Percentiles rank a stretch among this genome's conserved stretches.
phyloP scores from a whole-genome alignment of 2,888 invertebrate genomes.

The Bugulina stolonifera region DNA sequence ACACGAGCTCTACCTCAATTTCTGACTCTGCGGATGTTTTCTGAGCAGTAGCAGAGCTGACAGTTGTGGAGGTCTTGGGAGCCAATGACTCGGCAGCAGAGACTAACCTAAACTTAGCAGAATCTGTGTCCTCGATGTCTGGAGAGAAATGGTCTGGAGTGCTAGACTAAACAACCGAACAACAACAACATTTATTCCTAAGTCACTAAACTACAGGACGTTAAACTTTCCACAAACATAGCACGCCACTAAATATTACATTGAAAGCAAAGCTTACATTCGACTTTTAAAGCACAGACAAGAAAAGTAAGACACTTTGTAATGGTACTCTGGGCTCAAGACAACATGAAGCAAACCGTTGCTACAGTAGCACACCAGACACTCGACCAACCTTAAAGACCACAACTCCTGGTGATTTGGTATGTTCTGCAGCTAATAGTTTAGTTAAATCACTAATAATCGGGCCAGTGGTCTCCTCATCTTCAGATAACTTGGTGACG shows the following conservation, averaged over 20 bases:
- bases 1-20: background rate
- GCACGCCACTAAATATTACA: background rate
- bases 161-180: slow-evolving; percentile 5
- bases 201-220: background rate
- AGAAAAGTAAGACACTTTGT: background rate
- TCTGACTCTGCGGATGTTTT: background rate
- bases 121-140: background rate
- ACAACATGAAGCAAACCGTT: background rate
- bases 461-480: background rate
- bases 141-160: slow-evolving; percentile 1
- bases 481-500: background rate
- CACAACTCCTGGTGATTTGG: background rate
- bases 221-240: background rate
- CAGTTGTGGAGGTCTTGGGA: background rate
- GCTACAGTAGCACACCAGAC: background rate
- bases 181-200: background rate
- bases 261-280: background rate
- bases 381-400: slow-evolving; percentile 3
- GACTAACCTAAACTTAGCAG: background rate
- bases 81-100: background rate
- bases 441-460: slow-evolving; percentile 16
- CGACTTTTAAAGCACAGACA: background rate
- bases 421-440: background rate
- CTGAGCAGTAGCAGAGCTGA: background rate
- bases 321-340: too few species aligned